These are phyloP conservation scores for Meles meles DNA, from an alignment of 2,113 vertebrate species.

Conservation along the genomic window DNA sequence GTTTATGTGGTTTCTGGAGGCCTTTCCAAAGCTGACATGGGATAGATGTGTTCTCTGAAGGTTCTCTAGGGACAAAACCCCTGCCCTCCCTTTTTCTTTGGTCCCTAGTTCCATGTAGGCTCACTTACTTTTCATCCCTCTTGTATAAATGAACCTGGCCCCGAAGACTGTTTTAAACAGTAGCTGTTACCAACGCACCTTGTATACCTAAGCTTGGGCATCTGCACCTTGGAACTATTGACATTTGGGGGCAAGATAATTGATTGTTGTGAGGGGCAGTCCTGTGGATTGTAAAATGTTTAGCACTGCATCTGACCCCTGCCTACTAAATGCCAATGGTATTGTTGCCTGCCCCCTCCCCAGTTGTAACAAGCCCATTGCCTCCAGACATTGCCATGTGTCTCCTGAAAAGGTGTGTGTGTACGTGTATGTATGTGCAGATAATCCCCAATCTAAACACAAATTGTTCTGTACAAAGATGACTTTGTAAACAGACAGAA, in stretches of 20 bases:
- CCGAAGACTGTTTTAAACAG: background rate
- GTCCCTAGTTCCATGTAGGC: background rate
- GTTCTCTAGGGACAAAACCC: background rate
- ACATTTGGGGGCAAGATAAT: background rate
- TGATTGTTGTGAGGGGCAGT: background rate
- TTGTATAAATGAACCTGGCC: background rate
- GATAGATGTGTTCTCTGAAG: background rate
- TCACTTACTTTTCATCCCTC: background rate
- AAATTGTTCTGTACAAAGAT: background rate
- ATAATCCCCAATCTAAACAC: background rate
- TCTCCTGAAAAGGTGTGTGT: background rate
- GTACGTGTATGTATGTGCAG: rapidly evolving
- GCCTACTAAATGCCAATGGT: background rate
- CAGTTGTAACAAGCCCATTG: background rate
- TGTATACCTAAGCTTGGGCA: background rate
- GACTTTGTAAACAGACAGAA: background rate
- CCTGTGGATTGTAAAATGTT: background rate
- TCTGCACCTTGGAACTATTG: background rate
- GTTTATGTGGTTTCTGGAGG: background rate
- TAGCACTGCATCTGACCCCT: background rate
- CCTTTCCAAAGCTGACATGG: background rate
- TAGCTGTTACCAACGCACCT: background rate
- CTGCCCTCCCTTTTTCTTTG: background rate
- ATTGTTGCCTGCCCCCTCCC: rapidly evolving
- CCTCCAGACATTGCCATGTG: background rate